Conservation (phyloP, 2,113 vertebrate species). For the Coracopsis vasa region DNA sequence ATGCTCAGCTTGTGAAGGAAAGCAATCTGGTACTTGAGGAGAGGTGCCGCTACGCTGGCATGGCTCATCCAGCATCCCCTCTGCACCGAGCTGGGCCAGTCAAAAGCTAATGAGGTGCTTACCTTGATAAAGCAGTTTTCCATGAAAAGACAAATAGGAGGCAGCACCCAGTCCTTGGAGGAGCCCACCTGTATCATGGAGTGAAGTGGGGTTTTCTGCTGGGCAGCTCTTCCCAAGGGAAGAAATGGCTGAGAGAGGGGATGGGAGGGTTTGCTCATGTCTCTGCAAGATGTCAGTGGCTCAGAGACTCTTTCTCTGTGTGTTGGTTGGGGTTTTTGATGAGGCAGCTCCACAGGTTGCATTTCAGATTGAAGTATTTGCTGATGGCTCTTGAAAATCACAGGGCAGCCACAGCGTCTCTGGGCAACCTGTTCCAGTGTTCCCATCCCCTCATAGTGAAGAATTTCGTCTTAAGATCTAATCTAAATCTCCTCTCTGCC, state of each 20-base stretch:
- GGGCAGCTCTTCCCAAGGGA: background rate
- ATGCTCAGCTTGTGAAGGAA: background rate
- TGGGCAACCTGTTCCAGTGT: background rate
- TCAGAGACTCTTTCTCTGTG: background rate
- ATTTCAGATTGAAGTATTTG: background rate
- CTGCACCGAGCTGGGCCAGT: fast-evolving
- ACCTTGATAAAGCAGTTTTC: background rate
- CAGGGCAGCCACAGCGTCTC: background rate
- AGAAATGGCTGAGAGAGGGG: fast-evolving
- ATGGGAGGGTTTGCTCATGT: background rate
- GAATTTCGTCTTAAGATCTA: background rate
- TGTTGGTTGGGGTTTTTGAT: background rate
- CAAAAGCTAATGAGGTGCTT: background rate
- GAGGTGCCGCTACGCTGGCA: background rate
- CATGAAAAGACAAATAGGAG: background rate
- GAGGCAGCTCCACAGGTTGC: fast-evolving
- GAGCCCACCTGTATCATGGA: background rate
- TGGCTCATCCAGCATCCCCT: background rate
- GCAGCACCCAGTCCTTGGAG: fast-evolving
- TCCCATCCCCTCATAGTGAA: background rate
- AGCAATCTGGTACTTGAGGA: background rate
- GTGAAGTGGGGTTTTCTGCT: background rate
- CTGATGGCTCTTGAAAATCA: background rate
- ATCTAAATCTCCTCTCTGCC: background rate
- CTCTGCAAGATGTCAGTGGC: background rate